These are phyloP conservation scores for Ferrisia virgata DNA, from an alignment of 2,888 invertebrate species.

Conservation along the genomic window DNA sequence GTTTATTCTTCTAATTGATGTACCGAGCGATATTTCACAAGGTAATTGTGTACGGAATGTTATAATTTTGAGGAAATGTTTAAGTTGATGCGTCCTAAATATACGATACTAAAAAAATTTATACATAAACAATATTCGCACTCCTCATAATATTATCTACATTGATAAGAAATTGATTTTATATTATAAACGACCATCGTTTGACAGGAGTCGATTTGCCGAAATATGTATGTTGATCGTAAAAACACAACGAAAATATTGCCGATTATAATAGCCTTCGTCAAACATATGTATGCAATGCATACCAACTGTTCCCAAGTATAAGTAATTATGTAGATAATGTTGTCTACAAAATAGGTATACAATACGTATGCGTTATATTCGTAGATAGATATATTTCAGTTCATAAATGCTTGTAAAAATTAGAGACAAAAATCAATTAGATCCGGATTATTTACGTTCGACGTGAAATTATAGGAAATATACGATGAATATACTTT, in stretches of 20 bases:
- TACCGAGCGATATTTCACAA: neutral
- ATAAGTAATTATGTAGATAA: too few relatives aligned
- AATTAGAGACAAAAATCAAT: conserved; percentile 15
- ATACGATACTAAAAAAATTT: neutral
- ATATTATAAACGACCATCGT: neutral
- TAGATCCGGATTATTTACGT: neutral
- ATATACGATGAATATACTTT: neutral
- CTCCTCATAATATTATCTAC: neutral
- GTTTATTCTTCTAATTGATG: neutral
- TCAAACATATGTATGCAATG: neutral
- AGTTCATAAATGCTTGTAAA: neutral
- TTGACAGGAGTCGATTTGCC: neutral
- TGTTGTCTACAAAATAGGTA: too few relatives aligned
- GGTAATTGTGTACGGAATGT: neutral
- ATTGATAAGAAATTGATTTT: neutral
- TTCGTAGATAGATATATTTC: neutral
- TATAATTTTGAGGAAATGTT: conserved; percentile 7
- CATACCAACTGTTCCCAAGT: neutral
- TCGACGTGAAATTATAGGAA: neutral
- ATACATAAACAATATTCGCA: neutral
- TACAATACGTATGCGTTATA: too few relatives aligned
- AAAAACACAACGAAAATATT: neutral
- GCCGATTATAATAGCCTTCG: neutral
- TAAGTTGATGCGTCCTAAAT: neutral
- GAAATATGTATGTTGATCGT: neutral